phyloP scores from a whole-genome alignment of 2,888 invertebrate species.

The Selenia dentaria region DNA sequence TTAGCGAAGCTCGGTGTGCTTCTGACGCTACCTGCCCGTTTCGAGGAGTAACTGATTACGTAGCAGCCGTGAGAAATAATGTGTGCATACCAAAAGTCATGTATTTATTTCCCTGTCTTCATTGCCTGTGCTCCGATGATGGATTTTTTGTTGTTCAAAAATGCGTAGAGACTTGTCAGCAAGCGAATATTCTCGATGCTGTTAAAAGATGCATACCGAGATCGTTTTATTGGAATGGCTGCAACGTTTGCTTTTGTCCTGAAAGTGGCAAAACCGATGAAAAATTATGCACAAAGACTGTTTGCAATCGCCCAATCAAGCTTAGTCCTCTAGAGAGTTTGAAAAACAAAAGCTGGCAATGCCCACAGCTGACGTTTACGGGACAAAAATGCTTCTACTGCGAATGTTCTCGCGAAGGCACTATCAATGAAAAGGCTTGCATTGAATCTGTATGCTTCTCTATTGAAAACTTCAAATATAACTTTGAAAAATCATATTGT shows the following conservation, averaged over 20 bases:
- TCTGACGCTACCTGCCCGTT: slow-evolving; percentile 57
- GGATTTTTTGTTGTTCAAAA: slow-evolving; percentile 59
- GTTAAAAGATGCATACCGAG: slow-evolving; percentile 54
- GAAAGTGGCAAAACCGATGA: slow-evolving; percentile 49
- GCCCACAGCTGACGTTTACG: slow-evolving; percentile 56
- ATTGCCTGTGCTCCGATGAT: slow-evolving; percentile 64
- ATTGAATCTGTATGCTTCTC: slow-evolving; percentile 60
- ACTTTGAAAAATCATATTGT: slow-evolving; percentile 45
- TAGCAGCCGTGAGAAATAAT: slow-evolving; percentile 42
- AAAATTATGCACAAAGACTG: slow-evolving; percentile 48
- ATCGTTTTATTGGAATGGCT: slow-evolving; percentile 58
- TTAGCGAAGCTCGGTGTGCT: slow-evolving; percentile 64
- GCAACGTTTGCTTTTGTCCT: slow-evolving; percentile 67
- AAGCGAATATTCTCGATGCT: slow-evolving; percentile 20
- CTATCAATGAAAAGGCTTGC: slow-evolving; percentile 57
- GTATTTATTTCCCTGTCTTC: slow-evolving; percentile 67
- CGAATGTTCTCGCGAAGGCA: slow-evolving; percentile 55
- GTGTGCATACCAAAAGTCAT: slow-evolving; percentile 70
- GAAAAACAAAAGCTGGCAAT: slow-evolving; percentile 40
- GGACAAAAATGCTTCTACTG: slow-evolving; percentile 66
- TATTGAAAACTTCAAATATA: slow-evolving; percentile 40
- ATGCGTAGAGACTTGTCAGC: slow-evolving; percentile 63
- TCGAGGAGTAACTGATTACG: slow-evolving; percentile 32
- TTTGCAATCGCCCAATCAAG: slow-evolving; percentile 39
- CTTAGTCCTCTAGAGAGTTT: slow-evolving; percentile 37